phyloP scores from a whole-genome alignment of 2,113 vertebrate genomes.

The Chionis minor region DNA sequence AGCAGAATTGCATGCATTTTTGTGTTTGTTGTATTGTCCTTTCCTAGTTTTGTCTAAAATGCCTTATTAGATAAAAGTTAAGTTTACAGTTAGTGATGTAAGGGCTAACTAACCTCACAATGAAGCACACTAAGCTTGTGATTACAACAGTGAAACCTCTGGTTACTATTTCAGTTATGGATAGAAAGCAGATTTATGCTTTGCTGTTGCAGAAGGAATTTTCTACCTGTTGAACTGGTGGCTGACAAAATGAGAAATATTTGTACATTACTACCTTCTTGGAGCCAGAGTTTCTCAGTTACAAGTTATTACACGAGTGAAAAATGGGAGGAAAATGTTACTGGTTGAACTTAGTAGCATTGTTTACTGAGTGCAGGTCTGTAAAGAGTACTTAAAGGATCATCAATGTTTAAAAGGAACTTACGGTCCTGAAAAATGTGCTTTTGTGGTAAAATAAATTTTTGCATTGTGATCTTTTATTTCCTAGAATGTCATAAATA shows the following conservation, averaged over 20 bases:
- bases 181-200: neutral
- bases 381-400: neutral
- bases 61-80: neutral
- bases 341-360: neutral
- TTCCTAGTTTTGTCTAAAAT: neutral
- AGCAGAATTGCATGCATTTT: neutral
- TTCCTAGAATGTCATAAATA: neutral
- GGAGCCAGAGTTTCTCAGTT: neutral
- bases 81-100: neutral
- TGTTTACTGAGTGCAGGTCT: neutral
- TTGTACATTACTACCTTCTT: neutral
- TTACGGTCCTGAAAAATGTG: neutral
- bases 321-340: neutral
- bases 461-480: neutral
- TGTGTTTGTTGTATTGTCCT: neutral
- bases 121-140: neutral
- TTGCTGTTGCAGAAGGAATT: neutral
- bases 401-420: neutral
- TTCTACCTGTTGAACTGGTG: neutral
- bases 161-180: neutral
- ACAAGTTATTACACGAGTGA: neutral
- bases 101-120: neutral
- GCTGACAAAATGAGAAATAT: neutral
- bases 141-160: neutral
- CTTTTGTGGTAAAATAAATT: neutral